Evolutionary conservation across 2,113 vertebrate genomes (phyloP).

Genomic region (Smithornis capensis): DNA sequence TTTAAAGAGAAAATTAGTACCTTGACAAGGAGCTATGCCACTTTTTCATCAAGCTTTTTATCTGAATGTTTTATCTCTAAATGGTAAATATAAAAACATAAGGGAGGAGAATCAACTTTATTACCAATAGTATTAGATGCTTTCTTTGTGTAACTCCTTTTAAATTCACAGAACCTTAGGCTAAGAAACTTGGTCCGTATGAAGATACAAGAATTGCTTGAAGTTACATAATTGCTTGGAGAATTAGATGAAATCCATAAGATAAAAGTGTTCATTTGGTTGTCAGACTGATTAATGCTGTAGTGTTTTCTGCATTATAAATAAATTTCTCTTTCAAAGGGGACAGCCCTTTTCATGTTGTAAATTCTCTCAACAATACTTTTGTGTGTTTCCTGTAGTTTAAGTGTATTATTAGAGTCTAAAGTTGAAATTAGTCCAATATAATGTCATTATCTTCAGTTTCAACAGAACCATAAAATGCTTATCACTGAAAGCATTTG

Average conservation of each 20-base stretch:
- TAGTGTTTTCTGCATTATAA: not conserved
- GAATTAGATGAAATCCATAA: not conserved
- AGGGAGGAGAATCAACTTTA: not conserved
- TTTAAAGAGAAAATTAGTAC: not conserved
- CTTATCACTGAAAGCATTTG: not conserved
- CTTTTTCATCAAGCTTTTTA: not conserved
- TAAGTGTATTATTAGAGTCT: not conserved
- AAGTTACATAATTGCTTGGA: not conserved
- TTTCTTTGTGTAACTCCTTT: not conserved
- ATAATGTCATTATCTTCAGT: not conserved
- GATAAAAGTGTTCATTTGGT: not conserved
- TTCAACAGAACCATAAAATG: not conserved
- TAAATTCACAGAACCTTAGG: not conserved
- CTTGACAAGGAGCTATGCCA: not conserved
- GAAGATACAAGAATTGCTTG: not conserved
- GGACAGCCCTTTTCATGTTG: not conserved
- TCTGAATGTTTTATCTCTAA: not conserved
- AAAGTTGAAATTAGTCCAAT: not conserved
- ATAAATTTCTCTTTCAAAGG: constrained; percentile 57
- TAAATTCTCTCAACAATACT: not conserved
- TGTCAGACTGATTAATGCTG: not conserved
- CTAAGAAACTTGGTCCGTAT: not conserved
- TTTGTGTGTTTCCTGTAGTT: not conserved
- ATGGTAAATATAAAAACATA: not conserved
- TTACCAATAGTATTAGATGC: not conserved